phyloP scores from a whole-genome alignment of 2,113 vertebrate species.

The Nothobranchius kuhntae region DNA sequence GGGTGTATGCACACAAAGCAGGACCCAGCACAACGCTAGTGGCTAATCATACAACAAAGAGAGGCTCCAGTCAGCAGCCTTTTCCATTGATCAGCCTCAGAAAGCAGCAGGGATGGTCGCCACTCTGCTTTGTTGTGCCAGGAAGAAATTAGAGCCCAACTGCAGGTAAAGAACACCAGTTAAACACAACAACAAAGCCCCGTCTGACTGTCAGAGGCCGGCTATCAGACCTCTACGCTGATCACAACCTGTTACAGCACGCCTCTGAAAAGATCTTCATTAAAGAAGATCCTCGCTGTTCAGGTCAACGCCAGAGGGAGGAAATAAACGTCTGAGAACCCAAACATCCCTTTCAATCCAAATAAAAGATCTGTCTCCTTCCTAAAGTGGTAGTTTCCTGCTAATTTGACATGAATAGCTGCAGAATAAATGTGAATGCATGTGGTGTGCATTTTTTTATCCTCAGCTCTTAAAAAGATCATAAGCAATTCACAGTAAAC shows the following conservation, averaged over 20 bases:
- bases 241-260: conserved; percentile 43
- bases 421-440: conserved; percentile 25
- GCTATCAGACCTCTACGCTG: conserved; percentile 18
- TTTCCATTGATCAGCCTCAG: conserved; percentile 58
- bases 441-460: conserved; percentile 21
- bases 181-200: conserved; percentile 51
- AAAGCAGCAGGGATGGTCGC: conserved; percentile 36
- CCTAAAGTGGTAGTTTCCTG: conserved; percentile 36
- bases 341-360: conserved; percentile 21
- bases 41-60: conserved; percentile 73
- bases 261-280: conserved; percentile 18
- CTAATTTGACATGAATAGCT: conserved; percentile 21
- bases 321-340: conserved; percentile 8
- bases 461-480: not conserved
- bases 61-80: conserved; percentile 59
- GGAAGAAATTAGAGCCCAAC: conserved; percentile 50
- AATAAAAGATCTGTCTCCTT: conserved; percentile 29
- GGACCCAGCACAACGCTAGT: conserved; percentile 34
- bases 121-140: conserved; percentile 56
- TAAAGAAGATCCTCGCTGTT: not conserved
- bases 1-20: conserved; percentile 49
- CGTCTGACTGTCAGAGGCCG: conserved; percentile 17
- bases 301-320: conserved; percentile 1
- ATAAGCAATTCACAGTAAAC: not conserved
- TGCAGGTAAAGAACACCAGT: conserved; percentile 58